A percentile compares a stretch with the other conserved stretches of the same genome.
phyloP scores from a whole-genome alignment of 2,797 vertebrate genomes.

The Ispidina picta region DNA sequence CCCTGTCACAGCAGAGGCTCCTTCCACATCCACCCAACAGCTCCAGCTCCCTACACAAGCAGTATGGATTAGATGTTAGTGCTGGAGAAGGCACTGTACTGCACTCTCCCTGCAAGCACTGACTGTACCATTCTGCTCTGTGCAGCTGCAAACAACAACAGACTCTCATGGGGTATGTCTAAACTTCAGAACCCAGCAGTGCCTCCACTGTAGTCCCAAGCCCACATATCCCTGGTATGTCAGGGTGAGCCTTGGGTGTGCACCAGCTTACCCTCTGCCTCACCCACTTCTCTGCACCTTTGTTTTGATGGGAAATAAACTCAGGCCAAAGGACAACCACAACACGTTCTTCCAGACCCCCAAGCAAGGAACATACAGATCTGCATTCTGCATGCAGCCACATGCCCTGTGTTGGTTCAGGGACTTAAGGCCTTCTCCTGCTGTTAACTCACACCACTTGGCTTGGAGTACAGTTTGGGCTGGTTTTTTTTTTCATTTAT shows the following conservation, averaged over 20 bases:
- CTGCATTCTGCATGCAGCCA: neutral
- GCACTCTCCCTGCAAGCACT: neutral
- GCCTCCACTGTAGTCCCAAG: neutral
- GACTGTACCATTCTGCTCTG: neutral
- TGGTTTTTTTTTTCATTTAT: neutral
- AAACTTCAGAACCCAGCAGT: neutral
- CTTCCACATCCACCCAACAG: neutral
- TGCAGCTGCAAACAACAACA: neutral
- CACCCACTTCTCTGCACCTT: neutral
- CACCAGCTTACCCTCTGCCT: neutral
- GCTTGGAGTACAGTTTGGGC: neutral
- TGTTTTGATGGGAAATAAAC: neutral
- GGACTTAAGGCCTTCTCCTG: neutral
- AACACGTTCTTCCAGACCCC: neutral
- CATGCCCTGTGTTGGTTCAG: neutral
- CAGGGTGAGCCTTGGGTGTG: conserved; percentile 12
- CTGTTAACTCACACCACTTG: neutral
- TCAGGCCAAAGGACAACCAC: neutral
- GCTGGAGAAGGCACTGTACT: neutral
- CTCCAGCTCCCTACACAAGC: fast-evolving
- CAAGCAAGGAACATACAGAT: neutral
- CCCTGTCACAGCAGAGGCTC: neutral
- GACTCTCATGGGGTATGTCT: neutral
- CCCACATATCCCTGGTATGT: neutral
- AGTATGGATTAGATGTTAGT: neutral